These are phyloP conservation scores for Acanthaster planci DNA, from an alignment of 35 echinoderm and acorn worm genomes.

Conservation along the genomic window DNA sequence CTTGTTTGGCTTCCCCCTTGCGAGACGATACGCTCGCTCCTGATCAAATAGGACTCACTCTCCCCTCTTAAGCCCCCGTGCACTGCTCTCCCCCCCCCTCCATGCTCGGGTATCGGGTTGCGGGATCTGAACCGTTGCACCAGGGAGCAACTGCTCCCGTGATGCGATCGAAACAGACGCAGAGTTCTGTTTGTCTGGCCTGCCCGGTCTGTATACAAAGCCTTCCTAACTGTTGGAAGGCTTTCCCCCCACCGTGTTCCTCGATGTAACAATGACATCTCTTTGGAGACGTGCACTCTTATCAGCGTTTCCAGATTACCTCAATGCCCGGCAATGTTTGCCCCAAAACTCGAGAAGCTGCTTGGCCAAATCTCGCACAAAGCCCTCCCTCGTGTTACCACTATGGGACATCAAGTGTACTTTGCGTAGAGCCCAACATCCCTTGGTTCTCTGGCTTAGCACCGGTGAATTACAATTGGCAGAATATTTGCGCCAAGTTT, in stretches of 20 bases:
- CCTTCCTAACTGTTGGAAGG: not conserved
- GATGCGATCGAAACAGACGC: slow-evolving; percentile 1
- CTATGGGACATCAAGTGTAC: not conserved
- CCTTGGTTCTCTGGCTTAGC: not conserved
- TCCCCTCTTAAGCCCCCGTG: slow-evolving; percentile 15
- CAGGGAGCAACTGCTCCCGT: not conserved
- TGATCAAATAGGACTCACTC: slow-evolving; percentile 25
- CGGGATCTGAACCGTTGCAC: not conserved
- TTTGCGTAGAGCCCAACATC: not conserved
- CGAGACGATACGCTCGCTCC: slow-evolving; percentile 11
- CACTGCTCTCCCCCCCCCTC: slow-evolving; percentile 1
- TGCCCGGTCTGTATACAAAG: slow-evolving; percentile 1
- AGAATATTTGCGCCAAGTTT: not conserved
- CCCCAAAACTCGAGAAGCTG: not conserved
- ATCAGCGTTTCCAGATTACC: not conserved
- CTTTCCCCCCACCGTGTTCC: not conserved
- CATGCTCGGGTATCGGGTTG: not conserved
- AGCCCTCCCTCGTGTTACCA: not conserved
- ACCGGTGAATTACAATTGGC: not conserved
- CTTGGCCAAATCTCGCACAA: not conserved
- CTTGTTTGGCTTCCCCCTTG: slow-evolving; percentile 19
- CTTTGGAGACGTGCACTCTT: not conserved
- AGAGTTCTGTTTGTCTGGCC: not conserved
- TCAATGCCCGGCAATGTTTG: slow-evolving; percentile 6
- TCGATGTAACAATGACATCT: not conserved